Evolutionary conservation across 1,140 invertebrate genomes (phyloP), one percentile per base, ranked within the genome.

Genomic region (Zaprionus gabonicus): DNA sequence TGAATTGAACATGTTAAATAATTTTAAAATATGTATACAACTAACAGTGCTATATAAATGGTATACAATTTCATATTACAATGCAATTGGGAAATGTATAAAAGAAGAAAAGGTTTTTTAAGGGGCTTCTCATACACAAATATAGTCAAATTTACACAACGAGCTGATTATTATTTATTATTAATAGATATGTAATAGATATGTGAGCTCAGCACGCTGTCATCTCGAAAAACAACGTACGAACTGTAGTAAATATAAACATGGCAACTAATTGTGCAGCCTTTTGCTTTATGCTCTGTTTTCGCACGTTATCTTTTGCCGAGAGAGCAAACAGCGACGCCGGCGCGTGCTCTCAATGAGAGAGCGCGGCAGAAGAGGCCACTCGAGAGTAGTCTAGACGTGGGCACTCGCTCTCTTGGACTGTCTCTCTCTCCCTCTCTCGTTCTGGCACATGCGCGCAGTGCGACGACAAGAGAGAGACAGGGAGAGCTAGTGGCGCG

Each of bases 361-460:
- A 57, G 51, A 57, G 38, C 41, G 38, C 23, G 17, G 59, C 17
- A 55, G 56, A 60, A 36, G 51, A 34, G 12, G n/a, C 36, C 69
- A 71, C 67, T 76, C 34, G 38, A 59, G 53, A 64, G 72, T 71
- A 59, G 41, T 46, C 41, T 63, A 62, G 77, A 65, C 65, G 51
- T 38, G 60, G 25, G n/a, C 41, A n/a, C 28, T 23, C 51, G 36
- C 12, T 51, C 60, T 57, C 36, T 15, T 38, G 2, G 0, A 34
- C 31, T 10, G 9, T 15, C 36, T 38, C 3, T 3, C 23, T 1
- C n/a, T 44, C n/a, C 17, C 41, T 44, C 2, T 44, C 41, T 46
- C 41, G 5, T 46, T 46, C 67, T 56, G 56, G 56, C 68, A 81
- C 81, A 88, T 90, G 84, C 81, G 84, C 85, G 66, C 73, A 51